Evolutionary conservation across 2,113 vertebrate species (phyloP).

Genomic region (Phrynocephalus versicolor): DNA sequence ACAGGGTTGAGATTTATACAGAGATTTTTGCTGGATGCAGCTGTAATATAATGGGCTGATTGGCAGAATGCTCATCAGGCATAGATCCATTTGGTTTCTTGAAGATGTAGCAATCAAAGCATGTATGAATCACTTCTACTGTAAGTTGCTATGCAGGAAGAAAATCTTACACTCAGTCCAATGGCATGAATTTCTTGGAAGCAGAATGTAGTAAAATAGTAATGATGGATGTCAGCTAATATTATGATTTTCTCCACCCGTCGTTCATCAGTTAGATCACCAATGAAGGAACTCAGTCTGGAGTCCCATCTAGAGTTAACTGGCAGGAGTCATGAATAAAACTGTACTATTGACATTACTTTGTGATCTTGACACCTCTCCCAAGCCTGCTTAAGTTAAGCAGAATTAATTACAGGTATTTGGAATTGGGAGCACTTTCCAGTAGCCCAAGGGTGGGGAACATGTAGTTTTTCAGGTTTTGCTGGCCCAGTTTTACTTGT

Average conservation of each 20-base stretch:
- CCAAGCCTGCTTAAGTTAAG: background rate
- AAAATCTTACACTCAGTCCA: background rate
- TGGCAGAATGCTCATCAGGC: fast-evolving
- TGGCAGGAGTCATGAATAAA: background rate
- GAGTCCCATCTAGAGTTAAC: background rate
- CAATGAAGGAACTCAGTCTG: background rate
- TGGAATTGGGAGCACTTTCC: too few relatives aligned
- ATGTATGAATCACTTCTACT: background rate
- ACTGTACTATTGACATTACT: background rate
- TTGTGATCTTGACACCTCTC: background rate
- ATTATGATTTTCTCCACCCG: background rate
- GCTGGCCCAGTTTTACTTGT: background rate
- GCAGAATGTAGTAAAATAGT: background rate
- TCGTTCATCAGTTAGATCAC: background rate
- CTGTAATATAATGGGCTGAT: background rate
- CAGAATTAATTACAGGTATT: background rate
- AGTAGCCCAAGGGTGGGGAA: background rate
- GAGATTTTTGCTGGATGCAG: background rate
- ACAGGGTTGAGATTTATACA: background rate
- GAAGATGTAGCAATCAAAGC: background rate
- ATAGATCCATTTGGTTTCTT: background rate
- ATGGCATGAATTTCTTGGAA: background rate
- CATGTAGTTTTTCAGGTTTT: background rate
- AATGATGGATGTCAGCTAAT: background rate
- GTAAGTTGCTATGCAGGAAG: background rate